Evolutionary conservation across 1,140 invertebrate genomes (phyloP), one percentile per base, ranked within the genome.

Genomic region (Kradibia gibbosae): DNA sequence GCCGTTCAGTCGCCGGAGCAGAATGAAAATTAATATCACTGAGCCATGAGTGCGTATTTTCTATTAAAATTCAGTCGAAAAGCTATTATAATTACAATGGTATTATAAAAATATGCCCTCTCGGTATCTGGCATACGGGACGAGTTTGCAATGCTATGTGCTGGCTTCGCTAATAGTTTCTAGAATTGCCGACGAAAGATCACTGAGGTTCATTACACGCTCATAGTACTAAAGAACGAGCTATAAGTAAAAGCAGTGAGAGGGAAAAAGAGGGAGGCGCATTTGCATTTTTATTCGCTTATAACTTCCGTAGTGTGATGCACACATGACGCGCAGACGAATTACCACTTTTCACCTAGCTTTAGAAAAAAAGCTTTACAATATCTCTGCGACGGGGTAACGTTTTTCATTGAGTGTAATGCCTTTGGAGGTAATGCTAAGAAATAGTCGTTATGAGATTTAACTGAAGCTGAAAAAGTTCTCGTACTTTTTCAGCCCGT

Each of bases 101-200:
- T 62, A 79, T 83, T 76, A 65, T 70, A 71, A 77, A 83, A 78
- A 83, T 55, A 83, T 78, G 70, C 75, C 45, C 70, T 72, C 74
- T 39, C 75, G 73, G n/a, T n/a, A n/a, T n/a, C 57, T 39, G 42
- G 73, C 55, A 25, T 36, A 45, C 57, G 72, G 45, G 60, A 42
- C 45, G 31, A 74, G 39, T 82, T 82, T 82, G 79, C 76, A 76
- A 82, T 65, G 75, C 67, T 45, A 31, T 60, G 39, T 53, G 45
- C 48, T 42, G 31, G 60, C 57, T 39, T 36, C 50, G 76, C 71
- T 79, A 83, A 83, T 83, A 78, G 77, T 83, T 83, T 83, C 82
- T 83, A 45, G 77, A 73, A 78, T 83, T 83, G 65, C 70, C 28
- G 22, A 70, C 65, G 25, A 50, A 48, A 78, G 62, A n/a, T 70